phyloP scores from a whole-genome alignment of 2,113 vertebrate genomes.

The Manacus vitellinus region DNA sequence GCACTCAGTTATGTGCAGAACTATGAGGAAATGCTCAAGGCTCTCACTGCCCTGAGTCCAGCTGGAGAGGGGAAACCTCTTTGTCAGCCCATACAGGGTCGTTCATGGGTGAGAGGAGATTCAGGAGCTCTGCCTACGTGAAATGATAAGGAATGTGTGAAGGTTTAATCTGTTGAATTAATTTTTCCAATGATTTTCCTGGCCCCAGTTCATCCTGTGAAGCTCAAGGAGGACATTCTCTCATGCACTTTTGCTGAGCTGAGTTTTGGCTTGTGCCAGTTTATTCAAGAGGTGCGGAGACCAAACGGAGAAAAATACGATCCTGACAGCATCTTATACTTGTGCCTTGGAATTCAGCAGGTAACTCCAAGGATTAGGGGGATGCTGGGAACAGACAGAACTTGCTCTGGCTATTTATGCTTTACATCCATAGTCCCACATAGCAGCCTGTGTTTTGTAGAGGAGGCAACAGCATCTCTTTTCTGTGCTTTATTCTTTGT shows the following conservation, averaged over 20 bases:
- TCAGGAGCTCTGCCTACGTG: background rate
- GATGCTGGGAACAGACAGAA: background rate
- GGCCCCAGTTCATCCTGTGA: conserved; percentile 81
- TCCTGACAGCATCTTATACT: conserved; percentile 94
- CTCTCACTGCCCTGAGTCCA: background rate
- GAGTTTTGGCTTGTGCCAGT: conserved; percentile 93
- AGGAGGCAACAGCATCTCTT: background rate
- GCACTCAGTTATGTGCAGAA: conserved; percentile 22
- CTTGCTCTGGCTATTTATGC: background rate
- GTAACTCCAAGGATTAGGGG: conserved; percentile 54
- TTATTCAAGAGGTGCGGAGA: conserved; percentile 89
- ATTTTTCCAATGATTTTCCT: background rate
- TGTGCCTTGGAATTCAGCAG: conserved; percentile 99
- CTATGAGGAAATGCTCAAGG: conserved; percentile 18
- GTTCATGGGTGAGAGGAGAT: background rate
- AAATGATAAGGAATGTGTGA: background rate
- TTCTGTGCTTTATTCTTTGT: background rate
- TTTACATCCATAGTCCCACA: background rate
- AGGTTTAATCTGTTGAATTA: background rate
- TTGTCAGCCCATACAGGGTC: background rate
- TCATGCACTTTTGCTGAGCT: conserved; percentile 91
- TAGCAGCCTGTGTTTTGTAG: background rate
- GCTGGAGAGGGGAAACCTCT: background rate
- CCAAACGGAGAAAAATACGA: conserved; percentile 90
- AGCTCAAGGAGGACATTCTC: conserved; percentile 91